Percentiles rank a stretch among this genome's conserved stretches.
Conservation (phyloP, 2,113 vertebrate genomes). For the Paracanthobrama guichenoti region DNA sequence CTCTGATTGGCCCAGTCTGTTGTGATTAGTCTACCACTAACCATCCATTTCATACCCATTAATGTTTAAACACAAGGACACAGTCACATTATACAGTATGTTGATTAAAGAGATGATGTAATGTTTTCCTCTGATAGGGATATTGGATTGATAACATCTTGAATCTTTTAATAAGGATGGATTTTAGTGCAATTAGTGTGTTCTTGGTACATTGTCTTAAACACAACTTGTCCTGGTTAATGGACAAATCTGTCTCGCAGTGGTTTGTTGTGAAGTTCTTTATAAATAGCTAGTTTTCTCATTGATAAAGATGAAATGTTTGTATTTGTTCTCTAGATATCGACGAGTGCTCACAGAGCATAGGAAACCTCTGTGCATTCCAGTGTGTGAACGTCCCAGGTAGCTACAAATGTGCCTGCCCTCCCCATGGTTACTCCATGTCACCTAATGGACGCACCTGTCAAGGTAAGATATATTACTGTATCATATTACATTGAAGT, state of each 20-base stretch:
- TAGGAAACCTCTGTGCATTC: constrained; percentile 87
- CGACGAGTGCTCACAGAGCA: constrained; percentile 88
- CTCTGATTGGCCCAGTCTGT: too few relatives aligned
- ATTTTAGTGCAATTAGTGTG: neutral
- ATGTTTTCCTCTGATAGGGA: neutral
- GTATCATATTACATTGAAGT: neutral
- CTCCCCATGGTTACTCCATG: constrained; percentile 85
- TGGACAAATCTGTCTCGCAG: neutral
- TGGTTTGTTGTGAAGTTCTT: constrained; percentile 8
- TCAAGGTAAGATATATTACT: constrained; percentile 74
- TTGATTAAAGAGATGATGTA: constrained; percentile 7
- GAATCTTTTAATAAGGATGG: neutral
- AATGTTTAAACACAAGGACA: neutral
- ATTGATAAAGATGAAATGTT: neutral
- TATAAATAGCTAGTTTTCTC: neutral
- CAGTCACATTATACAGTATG: neutral
- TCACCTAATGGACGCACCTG: constrained; percentile 87
- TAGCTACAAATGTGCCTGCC: constrained; percentile 91
- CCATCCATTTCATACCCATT: neutral
- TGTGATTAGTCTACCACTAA: neutral
- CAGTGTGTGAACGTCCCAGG: constrained; percentile 88
- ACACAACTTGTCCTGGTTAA: neutral
- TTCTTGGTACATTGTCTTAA: neutral
- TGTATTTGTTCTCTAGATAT: constrained; percentile 78
- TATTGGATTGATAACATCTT: neutral